Conservation (phyloP, 2,888 invertebrate species). For the Melolontha melolontha region DNA sequence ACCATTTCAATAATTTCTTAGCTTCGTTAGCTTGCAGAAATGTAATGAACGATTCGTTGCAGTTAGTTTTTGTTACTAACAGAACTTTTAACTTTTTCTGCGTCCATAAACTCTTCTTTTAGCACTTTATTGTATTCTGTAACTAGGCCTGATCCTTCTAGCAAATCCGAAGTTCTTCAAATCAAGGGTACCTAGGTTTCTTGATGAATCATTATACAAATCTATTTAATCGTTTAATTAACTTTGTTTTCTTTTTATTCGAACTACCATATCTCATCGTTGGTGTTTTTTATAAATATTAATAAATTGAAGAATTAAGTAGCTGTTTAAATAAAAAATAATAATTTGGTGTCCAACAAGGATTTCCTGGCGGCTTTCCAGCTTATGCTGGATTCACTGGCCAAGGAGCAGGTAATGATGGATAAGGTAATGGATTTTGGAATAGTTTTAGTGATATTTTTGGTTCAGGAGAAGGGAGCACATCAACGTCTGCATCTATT, state of each 20-base stretch:
- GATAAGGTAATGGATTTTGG: conserved; percentile 32
- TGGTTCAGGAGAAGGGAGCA: conserved; percentile 57
- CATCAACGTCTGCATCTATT: conserved; percentile 69
- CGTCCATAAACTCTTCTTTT: conserved; percentile 44
- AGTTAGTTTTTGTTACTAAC: conserved; percentile 52
- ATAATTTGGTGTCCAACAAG: conserved; percentile 30
- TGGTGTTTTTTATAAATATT: conserved; percentile 14
- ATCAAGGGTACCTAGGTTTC: conserved; percentile 47
- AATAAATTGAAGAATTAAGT: neutral
- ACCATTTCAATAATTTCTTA: conserved; percentile 49
- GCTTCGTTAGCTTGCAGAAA: conserved; percentile 55
- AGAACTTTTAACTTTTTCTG: conserved; percentile 10
- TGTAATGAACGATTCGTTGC: conserved; percentile 57
- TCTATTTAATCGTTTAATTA: neutral
- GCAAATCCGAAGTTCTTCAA: conserved; percentile 53
- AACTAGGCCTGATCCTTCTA: conserved; percentile 52
- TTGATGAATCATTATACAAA: neutral
- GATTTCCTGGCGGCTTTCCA: conserved; percentile 45
- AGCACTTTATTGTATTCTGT: conserved; percentile 56
- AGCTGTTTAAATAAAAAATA: conserved; percentile 3
- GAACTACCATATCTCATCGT: neutral
- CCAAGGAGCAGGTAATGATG: conserved; percentile 43
- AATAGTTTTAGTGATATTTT: conserved; percentile 26
- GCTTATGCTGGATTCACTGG: conserved; percentile 41
- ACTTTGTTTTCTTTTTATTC: neutral